phyloP scores from a whole-genome alignment of 2,888 invertebrate species.

The Seira ritae region DNA sequence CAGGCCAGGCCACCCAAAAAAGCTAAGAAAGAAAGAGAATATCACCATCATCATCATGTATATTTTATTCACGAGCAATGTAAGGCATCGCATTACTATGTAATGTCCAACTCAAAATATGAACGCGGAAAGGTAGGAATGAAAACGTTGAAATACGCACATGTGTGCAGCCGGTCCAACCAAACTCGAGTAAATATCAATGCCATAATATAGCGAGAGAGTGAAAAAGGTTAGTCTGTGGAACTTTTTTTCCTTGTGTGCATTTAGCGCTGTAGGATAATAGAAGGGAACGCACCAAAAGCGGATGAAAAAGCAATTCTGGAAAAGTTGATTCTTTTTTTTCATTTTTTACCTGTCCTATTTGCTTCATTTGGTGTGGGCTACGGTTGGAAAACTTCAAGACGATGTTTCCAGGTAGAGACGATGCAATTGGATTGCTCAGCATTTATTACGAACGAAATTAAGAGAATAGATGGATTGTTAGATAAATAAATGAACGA shows the following conservation, averaged over 20 bases:
- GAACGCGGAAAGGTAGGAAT: not conserved
- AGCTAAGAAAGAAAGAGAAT: slow-evolving; percentile 17
- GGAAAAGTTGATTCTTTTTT: not conserved
- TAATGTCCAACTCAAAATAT: not conserved
- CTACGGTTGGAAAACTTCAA: not conserved
- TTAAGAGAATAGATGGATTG: not conserved
- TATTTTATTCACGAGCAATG: not conserved
- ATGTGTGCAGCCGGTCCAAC: not conserved
- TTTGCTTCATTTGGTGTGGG: not conserved
- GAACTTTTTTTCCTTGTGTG: not conserved
- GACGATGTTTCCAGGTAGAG: not conserved
- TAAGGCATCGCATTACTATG: not conserved
- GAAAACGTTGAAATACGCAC: not conserved
- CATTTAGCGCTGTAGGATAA: not conserved
- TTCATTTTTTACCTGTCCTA: not conserved
- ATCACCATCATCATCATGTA: not conserved
- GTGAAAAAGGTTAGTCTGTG: not conserved
- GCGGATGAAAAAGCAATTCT: not conserved
- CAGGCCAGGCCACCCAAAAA: not conserved
- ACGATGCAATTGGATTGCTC: not conserved
- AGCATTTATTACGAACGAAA: not conserved
- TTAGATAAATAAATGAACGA: not conserved
- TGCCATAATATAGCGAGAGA: too few species aligned
- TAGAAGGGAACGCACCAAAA: not conserved
- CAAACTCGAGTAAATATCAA: not conserved